Evolutionary conservation across 37 sponge, comb jelly and placozoan genomes (phyloP), one percentile per base, ranked within the genome.

Genomic region (Ephydatia muelleri): DNA sequence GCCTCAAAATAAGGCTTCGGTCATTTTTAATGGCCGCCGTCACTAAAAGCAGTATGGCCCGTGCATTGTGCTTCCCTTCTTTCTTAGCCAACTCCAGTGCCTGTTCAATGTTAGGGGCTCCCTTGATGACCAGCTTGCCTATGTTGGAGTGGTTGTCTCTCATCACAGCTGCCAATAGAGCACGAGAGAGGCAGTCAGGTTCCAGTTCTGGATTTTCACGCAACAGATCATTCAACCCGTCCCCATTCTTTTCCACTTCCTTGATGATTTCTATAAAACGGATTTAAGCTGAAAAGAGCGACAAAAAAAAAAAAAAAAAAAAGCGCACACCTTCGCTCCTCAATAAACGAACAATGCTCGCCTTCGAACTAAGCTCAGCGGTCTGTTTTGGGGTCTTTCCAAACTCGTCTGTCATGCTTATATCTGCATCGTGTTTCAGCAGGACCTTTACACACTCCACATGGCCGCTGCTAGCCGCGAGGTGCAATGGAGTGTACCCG

Each of bases 401-500:
- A 65, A 83, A 91, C 33, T 91, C 85, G 38, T 94, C 94, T 28
- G 29, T 80, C 22, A 68, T 65, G 25, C 12, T 34, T 32, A 94
- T 84, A 40, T 94, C 86, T 9, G 94, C 94, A 49, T 70, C 57
- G 68, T 84, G 70, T 5, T 72, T 32, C 13, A 94, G 72, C 25
- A 94, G 80, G 2, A 72, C 72, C 70, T 68, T 49, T 0, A 91
- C 94, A 74, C 94, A 94, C 31, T 84, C 81, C 6, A 28, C 32
- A 80, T 88, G 88, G 12, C 91, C 92, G 66, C 78, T 57, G 38
- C 76, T 80, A 3, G 94, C 92, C 19, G 94, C 94, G 3, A 90
- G 80, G 68, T 94, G 94, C 23, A 94, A 75, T 14, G 89, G 91
- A 6, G 94, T 94, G 80, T 88, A 94, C 3, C 89, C 92, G 33